phyloP scores from a whole-genome alignment of 2,113 vertebrate species.

The Bujurquina vittata region DNA sequence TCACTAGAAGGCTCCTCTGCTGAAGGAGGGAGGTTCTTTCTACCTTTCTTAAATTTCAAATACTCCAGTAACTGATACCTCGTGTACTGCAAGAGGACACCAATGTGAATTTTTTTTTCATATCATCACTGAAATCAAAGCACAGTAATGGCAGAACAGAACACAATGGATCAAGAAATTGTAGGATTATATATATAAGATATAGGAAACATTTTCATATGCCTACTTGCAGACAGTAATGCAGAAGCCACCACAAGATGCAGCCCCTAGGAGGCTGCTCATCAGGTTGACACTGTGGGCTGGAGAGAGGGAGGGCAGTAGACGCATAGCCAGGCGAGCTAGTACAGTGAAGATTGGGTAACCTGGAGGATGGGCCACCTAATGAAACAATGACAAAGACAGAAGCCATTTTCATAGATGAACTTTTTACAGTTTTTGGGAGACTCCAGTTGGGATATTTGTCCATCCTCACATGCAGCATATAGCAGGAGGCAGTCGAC shows the following conservation, averaged over 20 bases:
- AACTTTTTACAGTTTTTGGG: neutral
- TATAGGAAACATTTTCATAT: neutral
- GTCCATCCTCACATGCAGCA: neutral
- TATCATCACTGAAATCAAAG: neutral
- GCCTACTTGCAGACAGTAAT: slow-evolving; percentile 91
- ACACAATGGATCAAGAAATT: neutral
- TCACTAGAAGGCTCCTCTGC: neutral
- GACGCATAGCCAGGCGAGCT: slow-evolving; percentile 78
- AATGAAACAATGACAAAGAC: slow-evolving; percentile 12
- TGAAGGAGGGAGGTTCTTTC: neutral
- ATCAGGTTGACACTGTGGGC: slow-evolving; percentile 91
- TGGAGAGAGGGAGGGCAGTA: slow-evolving; percentile 84
- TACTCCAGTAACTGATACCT: neutral
- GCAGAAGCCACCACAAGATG: slow-evolving; percentile 88
- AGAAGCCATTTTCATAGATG: neutral
- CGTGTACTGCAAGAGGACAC: neutral
- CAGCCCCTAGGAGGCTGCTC: slow-evolving; percentile 86
- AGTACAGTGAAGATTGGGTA: slow-evolving; percentile 94
- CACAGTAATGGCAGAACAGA: neutral
- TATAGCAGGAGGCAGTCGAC: neutral
- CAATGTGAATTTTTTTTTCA: neutral
- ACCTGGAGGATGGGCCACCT: slow-evolving; percentile 97
- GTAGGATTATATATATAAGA: neutral
- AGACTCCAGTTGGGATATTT: neutral
- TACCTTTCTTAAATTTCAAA: neutral